A percentile compares a stretch with the other conserved stretches of the same genome.
Conservation (phyloP, 2,113 vertebrate genomes). For the Holacanthus passer region DNA sequence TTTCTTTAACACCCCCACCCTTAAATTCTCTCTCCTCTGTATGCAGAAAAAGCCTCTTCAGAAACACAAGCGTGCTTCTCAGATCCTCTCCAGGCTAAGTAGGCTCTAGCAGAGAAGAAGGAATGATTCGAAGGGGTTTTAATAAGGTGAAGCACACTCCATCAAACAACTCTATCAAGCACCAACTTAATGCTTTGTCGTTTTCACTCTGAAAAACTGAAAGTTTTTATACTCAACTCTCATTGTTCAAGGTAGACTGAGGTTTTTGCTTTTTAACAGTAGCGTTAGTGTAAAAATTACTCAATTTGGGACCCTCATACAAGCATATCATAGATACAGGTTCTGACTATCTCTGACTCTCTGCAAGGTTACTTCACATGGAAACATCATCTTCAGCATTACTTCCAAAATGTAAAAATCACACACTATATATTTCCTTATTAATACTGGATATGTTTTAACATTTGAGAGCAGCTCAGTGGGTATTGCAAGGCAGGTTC, state of each 20-base stretch:
- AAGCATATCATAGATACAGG: neutral
- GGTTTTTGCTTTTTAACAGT: neutral
- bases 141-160: constrained; percentile 47
- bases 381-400: neutral
- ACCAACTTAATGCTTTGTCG: neutral
- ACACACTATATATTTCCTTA: neutral
- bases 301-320: neutral
- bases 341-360: neutral
- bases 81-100: constrained; percentile 40
- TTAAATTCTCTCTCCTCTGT: constrained; percentile 46
- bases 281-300: too few species aligned
- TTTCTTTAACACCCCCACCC: constrained; percentile 40
- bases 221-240: neutral
- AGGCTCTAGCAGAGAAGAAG: constrained; percentile 35
- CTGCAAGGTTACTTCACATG: neutral
- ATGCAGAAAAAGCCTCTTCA: constrained; percentile 54
- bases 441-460: neutral
- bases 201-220: neutral
- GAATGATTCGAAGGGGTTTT: constrained; percentile 30
- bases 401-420: neutral
- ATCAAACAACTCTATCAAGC: constrained; percentile 37
- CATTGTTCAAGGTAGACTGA: neutral
- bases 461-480: neutral
- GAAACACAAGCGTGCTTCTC: constrained; percentile 40
- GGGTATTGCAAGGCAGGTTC: neutral